These are phyloP conservation scores for Benitochromis conjunctus DNA, from an alignment of 2,113 vertebrate genomes.

Conservation along the genomic window DNA sequence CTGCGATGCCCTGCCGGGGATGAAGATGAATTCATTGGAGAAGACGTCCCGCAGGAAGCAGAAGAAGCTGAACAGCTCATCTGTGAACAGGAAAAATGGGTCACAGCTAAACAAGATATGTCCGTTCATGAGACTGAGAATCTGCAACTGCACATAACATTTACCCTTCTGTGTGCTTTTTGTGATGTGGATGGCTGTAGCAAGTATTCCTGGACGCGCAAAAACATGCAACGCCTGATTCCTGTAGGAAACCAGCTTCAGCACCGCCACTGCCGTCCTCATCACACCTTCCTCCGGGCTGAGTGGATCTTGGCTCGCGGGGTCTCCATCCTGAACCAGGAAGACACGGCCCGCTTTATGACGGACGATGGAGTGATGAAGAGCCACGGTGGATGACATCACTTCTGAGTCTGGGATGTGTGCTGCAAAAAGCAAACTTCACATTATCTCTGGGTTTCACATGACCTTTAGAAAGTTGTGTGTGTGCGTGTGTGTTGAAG, in stretches of 20 bases:
- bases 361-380: conserved; percentile 76
- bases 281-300: conserved; percentile 68
- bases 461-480: not conserved
- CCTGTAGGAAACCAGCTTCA: conserved; percentile 85
- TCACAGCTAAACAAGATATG: not conserved
- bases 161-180: conserved; percentile 78
- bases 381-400: conserved; percentile 70
- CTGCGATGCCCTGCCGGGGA: conserved; percentile 79
- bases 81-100: conserved; percentile 64
- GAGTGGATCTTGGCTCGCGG: not conserved
- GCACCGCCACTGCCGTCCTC: conserved; percentile 65
- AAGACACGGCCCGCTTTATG: conserved; percentile 67
- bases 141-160: not conserved
- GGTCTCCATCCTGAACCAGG: conserved; percentile 68
- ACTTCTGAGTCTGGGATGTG: conserved; percentile 76
- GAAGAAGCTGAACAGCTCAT: conserved; percentile 81
- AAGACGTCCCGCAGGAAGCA: conserved; percentile 83
- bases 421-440: conserved; percentile 52
- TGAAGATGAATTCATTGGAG: conserved; percentile 87
- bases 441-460: not conserved
- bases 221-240: conserved; percentile 88
- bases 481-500: not conserved
- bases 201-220: conserved; percentile 83
- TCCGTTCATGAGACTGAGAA: too few relatives aligned
- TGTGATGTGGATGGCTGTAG: conserved; percentile 72